Conservation (phyloP, 2,797 vertebrate species). For the Parauchenoglanis ngamensis region DNA sequence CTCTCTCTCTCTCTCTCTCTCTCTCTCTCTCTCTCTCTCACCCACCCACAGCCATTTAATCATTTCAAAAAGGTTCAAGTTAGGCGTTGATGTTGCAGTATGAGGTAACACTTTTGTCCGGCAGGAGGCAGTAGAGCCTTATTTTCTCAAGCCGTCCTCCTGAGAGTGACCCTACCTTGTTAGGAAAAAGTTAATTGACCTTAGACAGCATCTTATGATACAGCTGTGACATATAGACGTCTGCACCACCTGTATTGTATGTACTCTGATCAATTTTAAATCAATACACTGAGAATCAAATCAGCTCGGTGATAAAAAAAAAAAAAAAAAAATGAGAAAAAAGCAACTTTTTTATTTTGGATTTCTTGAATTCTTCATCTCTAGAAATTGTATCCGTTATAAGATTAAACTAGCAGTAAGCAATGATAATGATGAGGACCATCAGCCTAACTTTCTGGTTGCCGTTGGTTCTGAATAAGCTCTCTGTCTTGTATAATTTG, state of each 20-base stretch:
- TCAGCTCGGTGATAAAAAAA: not conserved
- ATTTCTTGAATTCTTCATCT: not conserved
- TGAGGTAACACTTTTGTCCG: not conserved
- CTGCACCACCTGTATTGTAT: not conserved
- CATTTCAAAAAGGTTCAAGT: not conserved
- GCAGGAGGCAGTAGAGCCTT: slow-evolving; percentile 47
- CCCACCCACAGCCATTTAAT: not conserved
- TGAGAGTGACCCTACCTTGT: not conserved
- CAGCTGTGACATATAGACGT: not conserved
- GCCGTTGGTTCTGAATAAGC: not conserved
- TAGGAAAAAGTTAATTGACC: not conserved
- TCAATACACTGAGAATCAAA: not conserved
- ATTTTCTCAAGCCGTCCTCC: not conserved
- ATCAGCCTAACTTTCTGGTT: not conserved
- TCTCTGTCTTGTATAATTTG: not conserved
- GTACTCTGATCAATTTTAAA: not conserved
- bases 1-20: not conserved
- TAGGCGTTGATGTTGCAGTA: not conserved
- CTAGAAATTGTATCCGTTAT: not conserved
- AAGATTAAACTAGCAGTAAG: not conserved
- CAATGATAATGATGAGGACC: not conserved
- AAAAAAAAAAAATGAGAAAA: no score
- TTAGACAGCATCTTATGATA: not conserved
- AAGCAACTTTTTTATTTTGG: not conserved
- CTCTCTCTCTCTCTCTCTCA: not conserved